Evolutionary conservation across 2,888 invertebrate genomes (phyloP).

Genomic region (Drosophila pseudotakahashii): DNA sequence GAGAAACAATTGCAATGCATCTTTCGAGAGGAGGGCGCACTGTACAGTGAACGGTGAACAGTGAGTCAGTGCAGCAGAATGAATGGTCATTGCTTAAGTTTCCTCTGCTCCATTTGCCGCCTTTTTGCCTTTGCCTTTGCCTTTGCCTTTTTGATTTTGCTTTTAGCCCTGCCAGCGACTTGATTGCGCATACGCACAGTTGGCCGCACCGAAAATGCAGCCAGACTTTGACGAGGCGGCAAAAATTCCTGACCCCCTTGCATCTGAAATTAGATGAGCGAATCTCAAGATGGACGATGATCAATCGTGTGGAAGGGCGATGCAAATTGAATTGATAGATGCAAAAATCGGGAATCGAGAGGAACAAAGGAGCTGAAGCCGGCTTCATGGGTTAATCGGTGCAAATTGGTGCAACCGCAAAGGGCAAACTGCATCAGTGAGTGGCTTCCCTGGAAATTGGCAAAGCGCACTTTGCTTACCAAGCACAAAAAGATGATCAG

Average conservation of each 20-base stretch:
- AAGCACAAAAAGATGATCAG: neutral
- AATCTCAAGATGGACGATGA: conserved; percentile 21
- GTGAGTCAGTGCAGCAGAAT: conserved; percentile 34
- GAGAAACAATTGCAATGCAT: conserved; percentile 49
- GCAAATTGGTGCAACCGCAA: conserved; percentile 45
- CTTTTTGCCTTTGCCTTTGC: neutral
- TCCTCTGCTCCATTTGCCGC: conserved; percentile 7
- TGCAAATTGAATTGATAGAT: conserved; percentile 22
- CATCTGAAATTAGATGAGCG: conserved; percentile 16
- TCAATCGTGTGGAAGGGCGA: conserved; percentile 20
- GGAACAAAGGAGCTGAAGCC: conserved; percentile 4
- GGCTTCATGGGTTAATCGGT: conserved; percentile 4
- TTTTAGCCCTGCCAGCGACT: neutral
- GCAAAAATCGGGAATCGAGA: conserved; percentile 1
- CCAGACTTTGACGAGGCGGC: neutral
- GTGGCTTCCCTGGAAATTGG: conserved; percentile 21
- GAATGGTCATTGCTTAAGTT: conserved; percentile 56
- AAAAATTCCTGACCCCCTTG: conserved; percentile 5
- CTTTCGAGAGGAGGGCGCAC: conserved; percentile 6
- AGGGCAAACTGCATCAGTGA: conserved; percentile 19
- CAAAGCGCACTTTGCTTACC: conserved; percentile 10
- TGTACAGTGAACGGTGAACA: neutral
- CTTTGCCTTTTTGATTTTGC: too few relatives aligned
- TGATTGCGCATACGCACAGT: conserved; percentile 41
- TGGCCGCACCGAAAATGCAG: conserved; percentile 15